Base-by-base conservation (phyloP, 2,113 vertebrate species). In the Anguilla rostrata region DNA sequence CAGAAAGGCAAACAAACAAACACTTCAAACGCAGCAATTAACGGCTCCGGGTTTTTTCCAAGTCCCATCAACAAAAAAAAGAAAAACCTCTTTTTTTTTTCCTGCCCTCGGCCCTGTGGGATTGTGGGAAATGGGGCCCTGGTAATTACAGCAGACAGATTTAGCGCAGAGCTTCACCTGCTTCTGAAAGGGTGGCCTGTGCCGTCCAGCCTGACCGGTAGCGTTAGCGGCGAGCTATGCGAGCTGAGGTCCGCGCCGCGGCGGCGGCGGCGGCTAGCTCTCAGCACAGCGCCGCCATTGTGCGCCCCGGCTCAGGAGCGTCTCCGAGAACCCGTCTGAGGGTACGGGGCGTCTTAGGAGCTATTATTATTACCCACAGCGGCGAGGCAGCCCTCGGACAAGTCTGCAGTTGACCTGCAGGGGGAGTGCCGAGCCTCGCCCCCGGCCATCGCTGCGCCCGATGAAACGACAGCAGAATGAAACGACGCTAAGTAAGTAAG, bases 121-220 rank as follows among this genome's bases (percentile, higher is more conserved):
- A n/a, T 63, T 79, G 5, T 40, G 40, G 53, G 78, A 80, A 80
- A 85, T 2, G 3, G 75, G 22, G 49, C 26, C 34, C 11, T 11
- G 18, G 12, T 57, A 39, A 81, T 85, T 80, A 80, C 84, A 60
- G 78, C 53, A 22, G 78, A 39, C 2, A 22, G 53, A 39, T 60
- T 85, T 60, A 85, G 49, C 18, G n/a, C 14, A 34, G 34, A 49
- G 49, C 9, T 49, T 49, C 84, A 81, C 84, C 75, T 85, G 84
- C 34, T 40, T 60, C 78, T 85, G 75, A 85, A 85, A 85, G 78
- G 26, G 29, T 5, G 12, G 2, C 29, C 39, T 81, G 78, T 81
- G 71, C 71, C 56, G n/a, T 39, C 20, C 71, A 18, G 49, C 20
- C 29, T 20, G 34, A 34, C 56, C 16, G 34, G 29, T 26, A 11